Evolutionary conservation across 2,797 vertebrate genomes (phyloP).

Genomic region (Lateolabrax maculatus): DNA sequence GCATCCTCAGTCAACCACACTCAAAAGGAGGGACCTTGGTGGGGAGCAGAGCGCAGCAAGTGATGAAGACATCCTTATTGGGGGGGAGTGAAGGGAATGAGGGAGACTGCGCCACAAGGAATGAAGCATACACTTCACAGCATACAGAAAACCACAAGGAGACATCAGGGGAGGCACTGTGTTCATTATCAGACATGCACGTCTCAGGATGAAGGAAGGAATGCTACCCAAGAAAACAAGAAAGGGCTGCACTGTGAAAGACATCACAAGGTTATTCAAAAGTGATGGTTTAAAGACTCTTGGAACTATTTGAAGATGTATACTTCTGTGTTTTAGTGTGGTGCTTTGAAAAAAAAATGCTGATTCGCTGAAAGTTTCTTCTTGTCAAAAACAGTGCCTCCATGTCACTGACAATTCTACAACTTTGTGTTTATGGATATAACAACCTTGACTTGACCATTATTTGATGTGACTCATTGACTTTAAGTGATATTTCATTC

Average conservation of each 20-base stretch:
- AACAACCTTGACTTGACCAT: slow-evolving; percentile 57
- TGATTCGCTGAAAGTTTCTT: slow-evolving; percentile 72
- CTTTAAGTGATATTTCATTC: slow-evolving; percentile 28
- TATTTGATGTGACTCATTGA: slow-evolving; percentile 28
- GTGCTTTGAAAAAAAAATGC: slow-evolving; percentile 58
- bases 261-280: slow-evolving; percentile 83
- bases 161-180: slow-evolving; percentile 61
- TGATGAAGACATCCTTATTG: slow-evolving; percentile 79
- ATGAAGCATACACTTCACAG: slow-evolving; percentile 68
- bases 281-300: slow-evolving; percentile 73
- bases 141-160: slow-evolving; percentile 59
- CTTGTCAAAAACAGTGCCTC: slow-evolving; percentile 54
- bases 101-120: slow-evolving; percentile 53
- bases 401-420: slow-evolving; percentile 35
- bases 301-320: slow-evolving; percentile 70
- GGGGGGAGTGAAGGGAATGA: slow-evolving; percentile 55
- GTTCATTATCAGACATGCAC: slow-evolving; percentile 68
- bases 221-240: slow-evolving; percentile 65
- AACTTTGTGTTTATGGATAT: slow-evolving; percentile 28
- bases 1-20: slow-evolving; percentile 71
- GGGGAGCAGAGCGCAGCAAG: slow-evolving; percentile 72
- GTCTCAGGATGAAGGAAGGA: slow-evolving; percentile 67
- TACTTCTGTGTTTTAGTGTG: slow-evolving; percentile 50
- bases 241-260: slow-evolving; percentile 73
- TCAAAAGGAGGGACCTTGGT: slow-evolving; percentile 79